phyloP scores from a whole-genome alignment of 2,888 invertebrate genomes.

The Cosmia trapezina region DNA sequence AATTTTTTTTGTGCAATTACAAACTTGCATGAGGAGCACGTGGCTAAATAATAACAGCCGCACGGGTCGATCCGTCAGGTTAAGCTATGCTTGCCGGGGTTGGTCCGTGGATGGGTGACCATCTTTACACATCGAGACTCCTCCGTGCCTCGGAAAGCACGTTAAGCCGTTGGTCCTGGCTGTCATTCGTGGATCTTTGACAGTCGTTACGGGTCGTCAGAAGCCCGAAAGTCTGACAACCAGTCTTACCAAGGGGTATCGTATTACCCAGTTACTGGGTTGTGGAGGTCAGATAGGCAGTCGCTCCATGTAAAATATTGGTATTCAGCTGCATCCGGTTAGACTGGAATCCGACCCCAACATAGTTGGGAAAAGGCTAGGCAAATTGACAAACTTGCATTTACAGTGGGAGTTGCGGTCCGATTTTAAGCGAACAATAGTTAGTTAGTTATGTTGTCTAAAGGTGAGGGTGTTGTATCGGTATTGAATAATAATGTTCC shows the following conservation, averaged over 20 bases:
- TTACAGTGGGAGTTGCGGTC: too few species aligned
- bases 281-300: neutral
- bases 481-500: too few species aligned
- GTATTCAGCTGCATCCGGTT: neutral
- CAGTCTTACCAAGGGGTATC: neutral
- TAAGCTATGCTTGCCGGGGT: neutral
- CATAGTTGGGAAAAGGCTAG: neutral
- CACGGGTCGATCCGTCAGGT: neutral
- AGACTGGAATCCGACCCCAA: neutral
- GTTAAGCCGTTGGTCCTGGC: too few species aligned
- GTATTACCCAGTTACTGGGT: neutral
- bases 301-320: neutral
- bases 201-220: too few species aligned
- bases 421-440: too few species aligned
- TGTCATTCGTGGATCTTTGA: neutral
- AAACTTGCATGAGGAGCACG: too few species aligned
- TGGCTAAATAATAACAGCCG: neutral
- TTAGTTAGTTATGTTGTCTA: too few species aligned
- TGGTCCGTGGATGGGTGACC: neutral
- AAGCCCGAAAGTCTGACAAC: neutral
- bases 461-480: too few species aligned
- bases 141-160: neutral
- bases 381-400: neutral
- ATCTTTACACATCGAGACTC: neutral
- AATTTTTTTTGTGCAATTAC: too few species aligned